Base-by-base conservation (phyloP, 2,113 vertebrate species). In the Colossoma macropomum region DNA sequence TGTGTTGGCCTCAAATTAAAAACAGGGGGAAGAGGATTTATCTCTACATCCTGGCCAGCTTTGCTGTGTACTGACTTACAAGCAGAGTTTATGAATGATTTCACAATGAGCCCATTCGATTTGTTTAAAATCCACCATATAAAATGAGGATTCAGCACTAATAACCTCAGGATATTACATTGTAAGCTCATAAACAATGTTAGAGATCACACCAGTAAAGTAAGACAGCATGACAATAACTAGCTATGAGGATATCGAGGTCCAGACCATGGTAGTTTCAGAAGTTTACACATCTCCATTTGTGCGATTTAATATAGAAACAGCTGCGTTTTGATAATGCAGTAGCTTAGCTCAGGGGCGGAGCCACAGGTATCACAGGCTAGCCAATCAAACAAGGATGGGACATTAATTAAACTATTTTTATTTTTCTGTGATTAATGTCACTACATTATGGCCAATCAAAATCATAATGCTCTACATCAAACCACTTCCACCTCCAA, bases 1-100 rank as follows among this genome's bases (percentile, higher is more conserved):
- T 92, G 85, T 88, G 73, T 90, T 93, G 91, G 91, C 89, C 66
- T 0, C 32, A 38, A 76, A 73, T 76, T 13, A 69, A 89, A 80
- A 86, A 78, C 73, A 80, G n/a, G 62, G 48, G 45, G 60, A 66
- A 66, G 28, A 50, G 76, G 72, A 80, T 54, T 75, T 41, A 77
- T 66, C 27, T 25, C 30, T 10, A 27, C 77, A 70, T 79, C 28
- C 68, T 30, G 60, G 56, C 45, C 80, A 76, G 17, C 54, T 30
- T 83, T 77, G 25, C n/a, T 65, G 60, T 62, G 38, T 17, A 7
- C 25, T 30, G 30, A 82, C 27, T 71, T 66, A 50, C 27, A 38
- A 19, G 32, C 52, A 52, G 9, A 75, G 66, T 50, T 73, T 79
- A 81, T 80, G 48, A 79, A 59, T 52, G 32, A 84, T 76, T 89